These are phyloP conservation scores for Drosophila chauvacae DNA, from an alignment of 1,140 invertebrate species.

Conservation along the genomic window DNA sequence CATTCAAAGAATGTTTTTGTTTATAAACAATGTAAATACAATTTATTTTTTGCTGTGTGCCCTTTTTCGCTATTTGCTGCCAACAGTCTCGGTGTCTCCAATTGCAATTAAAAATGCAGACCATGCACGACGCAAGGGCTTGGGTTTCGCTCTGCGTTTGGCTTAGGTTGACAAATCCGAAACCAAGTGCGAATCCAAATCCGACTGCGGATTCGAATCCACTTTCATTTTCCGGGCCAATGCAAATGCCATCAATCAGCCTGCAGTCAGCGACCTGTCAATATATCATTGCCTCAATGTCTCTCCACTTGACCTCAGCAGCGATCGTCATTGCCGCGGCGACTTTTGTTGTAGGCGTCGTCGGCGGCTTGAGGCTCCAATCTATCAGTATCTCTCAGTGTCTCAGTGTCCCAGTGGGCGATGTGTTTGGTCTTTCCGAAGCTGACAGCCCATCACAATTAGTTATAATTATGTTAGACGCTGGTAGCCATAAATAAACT, in stretches of 20 bases:
- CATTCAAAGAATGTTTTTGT: not conserved
- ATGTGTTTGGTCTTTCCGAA: constrained; percentile 43
- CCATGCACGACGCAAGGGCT: constrained; percentile 47
- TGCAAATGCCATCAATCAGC: constrained; percentile 49
- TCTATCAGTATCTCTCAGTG: constrained; percentile 23
- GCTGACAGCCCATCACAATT: constrained; percentile 67
- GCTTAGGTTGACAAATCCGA: constrained; percentile 31
- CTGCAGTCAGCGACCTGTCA: constrained; percentile 47
- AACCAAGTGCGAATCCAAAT: constrained; percentile 13
- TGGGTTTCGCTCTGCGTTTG: constrained; percentile 26
- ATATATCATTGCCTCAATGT: constrained; percentile 70
- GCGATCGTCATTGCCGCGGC: constrained; percentile 24
- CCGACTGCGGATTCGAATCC: constrained; percentile 27
- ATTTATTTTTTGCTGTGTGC: constrained; percentile 21
- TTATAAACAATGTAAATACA: not conserved
- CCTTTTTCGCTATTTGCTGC: constrained; percentile 38
- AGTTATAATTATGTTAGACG: constrained; percentile 75
- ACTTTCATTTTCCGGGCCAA: constrained; percentile 56
- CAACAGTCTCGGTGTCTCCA: constrained; percentile 15
- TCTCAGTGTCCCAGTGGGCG: constrained; percentile 41
- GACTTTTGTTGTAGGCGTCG: constrained; percentile 59
- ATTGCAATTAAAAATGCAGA: constrained; percentile 66
- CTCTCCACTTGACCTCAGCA: constrained; percentile 69
- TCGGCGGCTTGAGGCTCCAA: not conserved
- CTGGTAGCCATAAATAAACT: constrained; percentile 54